phyloP scores from a whole-genome alignment of 2,113 vertebrate species.

The Antigone vipio region DNA sequence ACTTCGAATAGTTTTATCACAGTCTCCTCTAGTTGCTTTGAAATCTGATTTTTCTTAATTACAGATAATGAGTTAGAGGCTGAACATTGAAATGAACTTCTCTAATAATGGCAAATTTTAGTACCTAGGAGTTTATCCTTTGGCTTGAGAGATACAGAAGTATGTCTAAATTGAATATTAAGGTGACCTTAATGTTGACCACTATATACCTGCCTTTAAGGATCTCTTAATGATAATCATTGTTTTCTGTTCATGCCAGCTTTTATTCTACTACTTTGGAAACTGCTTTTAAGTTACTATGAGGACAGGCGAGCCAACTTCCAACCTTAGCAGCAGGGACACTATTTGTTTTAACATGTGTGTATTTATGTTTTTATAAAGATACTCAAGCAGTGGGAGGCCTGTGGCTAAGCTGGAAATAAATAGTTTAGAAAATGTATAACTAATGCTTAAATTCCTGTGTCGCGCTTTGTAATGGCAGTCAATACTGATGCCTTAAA shows the following conservation, averaged over 20 bases:
- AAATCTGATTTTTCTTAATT: conserved; percentile 65
- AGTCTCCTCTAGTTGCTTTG: conserved; percentile 69
- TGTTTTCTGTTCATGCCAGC: conserved; percentile 31
- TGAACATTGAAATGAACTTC: neutral
- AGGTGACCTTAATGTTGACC: conserved; percentile 26
- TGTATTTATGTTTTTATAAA: conserved; percentile 44
- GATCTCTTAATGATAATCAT: conserved; percentile 36
- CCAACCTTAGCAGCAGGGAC: conserved; percentile 27
- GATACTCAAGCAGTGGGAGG: neutral
- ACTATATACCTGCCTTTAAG: conserved; percentile 44
- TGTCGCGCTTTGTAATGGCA: neutral
- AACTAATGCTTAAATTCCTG: neutral
- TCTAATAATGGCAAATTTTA: neutral
- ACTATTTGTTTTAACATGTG: conserved; percentile 55
- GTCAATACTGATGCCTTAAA: neutral
- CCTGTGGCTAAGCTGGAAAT: neutral
- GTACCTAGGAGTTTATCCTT: neutral
- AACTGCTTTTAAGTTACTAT: conserved; percentile 45
- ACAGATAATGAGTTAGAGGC: neutral
- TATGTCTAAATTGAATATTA: conserved; percentile 44
- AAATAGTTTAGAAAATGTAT: neutral
- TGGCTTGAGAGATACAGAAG: neutral
- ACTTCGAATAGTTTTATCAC: conserved; percentile 53
- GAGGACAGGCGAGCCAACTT: conserved; percentile 16
- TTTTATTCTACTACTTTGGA: conserved; percentile 35